phyloP scores from a whole-genome alignment of 2,113 vertebrate genomes.

The Gnathonemus longibarbis region DNA sequence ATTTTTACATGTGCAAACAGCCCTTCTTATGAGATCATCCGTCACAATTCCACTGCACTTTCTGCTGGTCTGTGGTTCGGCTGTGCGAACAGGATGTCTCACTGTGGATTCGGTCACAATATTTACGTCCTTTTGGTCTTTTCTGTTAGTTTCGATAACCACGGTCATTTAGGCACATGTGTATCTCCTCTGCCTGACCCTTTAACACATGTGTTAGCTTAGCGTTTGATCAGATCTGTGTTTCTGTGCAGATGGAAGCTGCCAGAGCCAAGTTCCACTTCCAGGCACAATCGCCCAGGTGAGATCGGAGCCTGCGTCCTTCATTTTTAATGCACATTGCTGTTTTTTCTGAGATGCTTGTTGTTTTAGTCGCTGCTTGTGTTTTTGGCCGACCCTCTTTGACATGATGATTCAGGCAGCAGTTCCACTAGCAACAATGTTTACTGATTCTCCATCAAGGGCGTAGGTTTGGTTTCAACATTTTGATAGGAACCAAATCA shows the following conservation, averaged over 20 bases:
- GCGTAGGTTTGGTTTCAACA: background rate
- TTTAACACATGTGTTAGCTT: background rate
- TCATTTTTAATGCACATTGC: background rate
- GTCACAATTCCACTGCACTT: background rate
- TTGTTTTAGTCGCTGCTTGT: background rate
- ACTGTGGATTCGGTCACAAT: background rate
- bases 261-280: conserved; percentile 87
- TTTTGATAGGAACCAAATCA: background rate
- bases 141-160: background rate
- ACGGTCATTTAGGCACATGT: background rate
- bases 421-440: background rate
- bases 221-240: background rate
- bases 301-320: conserved; percentile 29
- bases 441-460: background rate
- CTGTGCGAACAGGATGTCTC: background rate
- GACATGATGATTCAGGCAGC: background rate
- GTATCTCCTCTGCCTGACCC: background rate
- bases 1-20: background rate
- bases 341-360: background rate
- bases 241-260: conserved; percentile 71
- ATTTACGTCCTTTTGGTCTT: background rate
- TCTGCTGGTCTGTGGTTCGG: background rate
- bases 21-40: background rate
- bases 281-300: conserved; percentile 89
- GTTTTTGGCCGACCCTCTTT: background rate